Evolutionary conservation across 2,888 invertebrate species (phyloP), one percentile per base, ranked within the genome.

Genomic region (Drosophila kanekoi): DNA sequence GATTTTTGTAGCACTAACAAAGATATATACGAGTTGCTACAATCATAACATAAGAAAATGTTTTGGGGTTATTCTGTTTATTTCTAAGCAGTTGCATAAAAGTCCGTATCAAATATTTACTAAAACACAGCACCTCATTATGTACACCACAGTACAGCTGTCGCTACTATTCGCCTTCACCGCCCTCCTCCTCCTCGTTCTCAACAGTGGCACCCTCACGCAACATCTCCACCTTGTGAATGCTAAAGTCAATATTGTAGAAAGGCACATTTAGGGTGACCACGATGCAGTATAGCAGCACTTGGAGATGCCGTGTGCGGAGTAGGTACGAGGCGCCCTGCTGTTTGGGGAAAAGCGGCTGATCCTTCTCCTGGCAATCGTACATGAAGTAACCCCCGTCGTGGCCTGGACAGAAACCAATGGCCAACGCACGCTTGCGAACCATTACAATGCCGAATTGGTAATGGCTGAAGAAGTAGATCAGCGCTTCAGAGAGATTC

Each of bases 351-450:
- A 95, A 95, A 79, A 95, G 89, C 0, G 95, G 95, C 3, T 93
- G 91, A 8, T 95, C 95, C 75, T 93, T 92, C 67, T 94, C 94
- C 90, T 95, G 94, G 75, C 94, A 94, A 80, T 95, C 95, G 85
- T 94, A 95, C 94, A 95, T 94, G 77, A 95, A 95, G 82, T 95
- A 95, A 11, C 95, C 95, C 13, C 90, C 85, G 16, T 91, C 89
- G 28, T 79, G 71, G 0, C 91, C 91, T 0, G 84, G 77, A 70
- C 87, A 78, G 58, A 82, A 93, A 2, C 94, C 94, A 77, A 94
- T 93, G 10, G 93, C 93, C 68, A 94, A 88, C 51, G 94, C 94
- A 59, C 94, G 94, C 11, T 91, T 90, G 0, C 93, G 93, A 69
- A 94, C 94, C 53, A 94, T 93, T 45, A 94, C 88, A 51, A 95